phyloP scores from a whole-genome alignment of 2,113 vertebrate genomes.

The Erythrolamprus reginae region DNA sequence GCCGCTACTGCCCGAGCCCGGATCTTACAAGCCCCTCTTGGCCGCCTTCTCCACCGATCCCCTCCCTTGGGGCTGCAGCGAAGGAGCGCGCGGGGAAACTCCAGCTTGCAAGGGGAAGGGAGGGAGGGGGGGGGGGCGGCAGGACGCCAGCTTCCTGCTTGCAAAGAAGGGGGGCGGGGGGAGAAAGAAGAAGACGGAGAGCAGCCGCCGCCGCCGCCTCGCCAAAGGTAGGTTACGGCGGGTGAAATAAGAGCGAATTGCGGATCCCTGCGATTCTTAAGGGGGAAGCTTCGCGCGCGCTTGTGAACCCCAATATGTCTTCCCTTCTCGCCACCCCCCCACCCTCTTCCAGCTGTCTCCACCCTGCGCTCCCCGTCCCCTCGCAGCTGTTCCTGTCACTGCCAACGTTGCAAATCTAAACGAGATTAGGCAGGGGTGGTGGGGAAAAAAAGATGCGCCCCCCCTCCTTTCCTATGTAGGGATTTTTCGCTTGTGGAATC shows the following conservation, averaged over 20 bases:
- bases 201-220: neutral
- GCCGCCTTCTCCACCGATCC: neutral
- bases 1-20: neutral
- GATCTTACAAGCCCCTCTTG: neutral
- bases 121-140: conserved; percentile 1
- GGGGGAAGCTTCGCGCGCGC: neutral
- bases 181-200: neutral
- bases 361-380: conserved; percentile 18
- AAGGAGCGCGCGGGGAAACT: conserved; percentile 17
- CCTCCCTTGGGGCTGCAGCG: neutral
- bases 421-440: neutral
- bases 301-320: conserved; percentile 18
- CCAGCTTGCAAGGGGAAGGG: conserved; percentile 8
- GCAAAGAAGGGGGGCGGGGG: conserved; percentile 8
- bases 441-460: neutral
- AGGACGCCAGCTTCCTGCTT: conserved; percentile 27
- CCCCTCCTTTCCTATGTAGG: neutral
- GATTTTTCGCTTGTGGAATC: neutral
- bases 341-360: conserved; percentile 21
- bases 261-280: neutral
- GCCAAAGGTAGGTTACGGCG: neutral
- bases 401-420: conserved; percentile 6
- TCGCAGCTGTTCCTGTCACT: conserved; percentile 23
- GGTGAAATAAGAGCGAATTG: neutral
- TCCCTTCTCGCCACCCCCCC: neutral